Base-by-base conservation (phyloP, 2,797 vertebrate species). In the Ceyx erithaca region DNA sequence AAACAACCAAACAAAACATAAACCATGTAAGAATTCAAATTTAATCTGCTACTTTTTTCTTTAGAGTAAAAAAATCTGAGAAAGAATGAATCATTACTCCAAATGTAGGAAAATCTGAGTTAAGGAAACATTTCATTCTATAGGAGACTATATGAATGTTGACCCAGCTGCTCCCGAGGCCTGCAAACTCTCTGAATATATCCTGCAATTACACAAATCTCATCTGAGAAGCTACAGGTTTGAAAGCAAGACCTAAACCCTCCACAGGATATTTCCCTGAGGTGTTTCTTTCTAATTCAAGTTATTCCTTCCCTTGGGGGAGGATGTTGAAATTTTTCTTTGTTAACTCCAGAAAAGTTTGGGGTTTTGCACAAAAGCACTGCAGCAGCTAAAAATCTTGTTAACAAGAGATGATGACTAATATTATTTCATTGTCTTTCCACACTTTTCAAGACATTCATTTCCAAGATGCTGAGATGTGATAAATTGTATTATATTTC, bases 121-220 rank as follows among this genome's bases (percentile, higher is more conserved):
- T 41, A 68, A 85, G 76, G 72, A 71, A 90, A 85, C 7, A 8
- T 69, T 85, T 89, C 61, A 40, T 83, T 87, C 13, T 6, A 16
- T 54, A 5, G 19, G 37, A 73, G 46, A 58, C 33, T 67, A 14
- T 54, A 45, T 35, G 58, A 20, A 68, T 90, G 35, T 89, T 93
- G 89, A 90, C 41, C 71, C 76, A 95, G 89, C 76, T 92, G 92
- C 45, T 91, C 52, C 41, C 77, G 81, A 92, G 54, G 33, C 57
- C 41, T 89, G 45, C 13, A 82, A 93, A 40, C 21, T 85, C 86
- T 89, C 66, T 68, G 46, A 82, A 30, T 89, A 80, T 83, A 91
- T 89, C 82, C 72, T 87, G 37, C 28, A 77, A 75, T 75, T 89
- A 81, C 69, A 76, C 58, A 89, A 82, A 85, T 58, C 64, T 93